A percentile compares a stretch with the other conserved stretches of the same genome.
These are phyloP conservation scores for Cantharis flavilabris DNA, from an alignment of 2,888 invertebrate genomes.

Conservation along the genomic window DNA sequence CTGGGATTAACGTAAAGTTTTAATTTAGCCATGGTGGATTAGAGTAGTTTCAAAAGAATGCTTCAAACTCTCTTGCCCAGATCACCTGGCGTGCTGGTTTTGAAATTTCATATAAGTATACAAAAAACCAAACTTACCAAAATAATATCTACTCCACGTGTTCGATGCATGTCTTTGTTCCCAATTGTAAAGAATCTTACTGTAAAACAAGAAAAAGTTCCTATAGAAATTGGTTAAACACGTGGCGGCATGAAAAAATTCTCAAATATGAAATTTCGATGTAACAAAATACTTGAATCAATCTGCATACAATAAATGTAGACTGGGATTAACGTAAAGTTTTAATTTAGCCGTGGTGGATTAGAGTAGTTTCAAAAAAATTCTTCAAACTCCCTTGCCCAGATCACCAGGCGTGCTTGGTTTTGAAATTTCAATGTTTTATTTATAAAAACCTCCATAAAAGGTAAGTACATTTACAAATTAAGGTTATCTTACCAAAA, in stretches of 20 bases:
- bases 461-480: not conserved
- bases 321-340: slow-evolving; percentile 47
- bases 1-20: slow-evolving; percentile 47
- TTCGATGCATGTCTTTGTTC: not conserved
- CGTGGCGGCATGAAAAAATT: not conserved
- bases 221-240: not conserved
- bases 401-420: slow-evolving; percentile 37
- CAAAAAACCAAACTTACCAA: no score
- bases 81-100: slow-evolving; percentile 35
- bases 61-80: slow-evolving; percentile 42
- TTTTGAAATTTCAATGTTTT: not conserved
- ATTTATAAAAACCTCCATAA: not conserved
- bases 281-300: slow-evolving; percentile 47
- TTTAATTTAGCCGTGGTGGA: slow-evolving; percentile 44
- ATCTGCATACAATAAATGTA: slow-evolving; percentile 37
- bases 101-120: no score
- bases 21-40: slow-evolving; percentile 46
- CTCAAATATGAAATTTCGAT: slow-evolving; percentile 23
- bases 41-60: slow-evolving; percentile 31
- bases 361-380: slow-evolving; percentile 37
- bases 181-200: not conserved
- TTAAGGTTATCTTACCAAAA: not conserved
- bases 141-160: not conserved
- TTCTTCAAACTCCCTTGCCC: slow-evolving; percentile 41
- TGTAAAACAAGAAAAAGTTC: not conserved